These are phyloP conservation scores for Leptopterna dolabrata DNA, from an alignment of 2,888 invertebrate species.

Conservation along the genomic window DNA sequence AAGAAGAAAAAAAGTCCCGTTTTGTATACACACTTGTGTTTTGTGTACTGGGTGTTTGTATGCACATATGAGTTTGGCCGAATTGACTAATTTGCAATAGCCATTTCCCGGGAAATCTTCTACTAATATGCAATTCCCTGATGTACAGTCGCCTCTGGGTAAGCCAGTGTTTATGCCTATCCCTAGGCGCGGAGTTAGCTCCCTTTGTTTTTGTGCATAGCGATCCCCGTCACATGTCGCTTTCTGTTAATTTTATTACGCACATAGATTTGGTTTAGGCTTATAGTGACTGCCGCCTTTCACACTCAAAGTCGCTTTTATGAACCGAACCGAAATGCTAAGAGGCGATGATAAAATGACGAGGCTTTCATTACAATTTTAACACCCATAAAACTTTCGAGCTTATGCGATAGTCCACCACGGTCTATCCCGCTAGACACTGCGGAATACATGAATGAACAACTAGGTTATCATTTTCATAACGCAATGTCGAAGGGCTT, in stretches of 20 bases:
- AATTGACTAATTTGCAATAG: too few species aligned
- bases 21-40: too few species aligned
- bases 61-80: too few species aligned
- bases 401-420: background rate
- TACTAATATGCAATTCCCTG: too few species aligned
- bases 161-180: too few species aligned
- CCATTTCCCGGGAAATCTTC: too few species aligned
- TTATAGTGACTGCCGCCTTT: background rate
- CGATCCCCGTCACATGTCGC: too few species aligned
- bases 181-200: too few species aligned
- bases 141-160: too few species aligned
- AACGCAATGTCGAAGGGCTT: background rate
- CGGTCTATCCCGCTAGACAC: background rate
- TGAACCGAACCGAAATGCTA: background rate
- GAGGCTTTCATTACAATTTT: background rate
- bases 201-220: too few species aligned
- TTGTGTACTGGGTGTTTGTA: too few species aligned
- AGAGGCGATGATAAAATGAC: background rate
- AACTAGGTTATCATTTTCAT: conserved; percentile 11
- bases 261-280: background rate
- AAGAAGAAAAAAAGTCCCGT: too few species aligned
- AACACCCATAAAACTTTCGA: background rate
- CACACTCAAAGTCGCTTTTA: background rate
- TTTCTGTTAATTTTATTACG: background rate
- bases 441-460: background rate